These are phyloP conservation scores for Gastrophysa polygoni DNA, from an alignment of 2,888 invertebrate species.

Conservation along the genomic window DNA sequence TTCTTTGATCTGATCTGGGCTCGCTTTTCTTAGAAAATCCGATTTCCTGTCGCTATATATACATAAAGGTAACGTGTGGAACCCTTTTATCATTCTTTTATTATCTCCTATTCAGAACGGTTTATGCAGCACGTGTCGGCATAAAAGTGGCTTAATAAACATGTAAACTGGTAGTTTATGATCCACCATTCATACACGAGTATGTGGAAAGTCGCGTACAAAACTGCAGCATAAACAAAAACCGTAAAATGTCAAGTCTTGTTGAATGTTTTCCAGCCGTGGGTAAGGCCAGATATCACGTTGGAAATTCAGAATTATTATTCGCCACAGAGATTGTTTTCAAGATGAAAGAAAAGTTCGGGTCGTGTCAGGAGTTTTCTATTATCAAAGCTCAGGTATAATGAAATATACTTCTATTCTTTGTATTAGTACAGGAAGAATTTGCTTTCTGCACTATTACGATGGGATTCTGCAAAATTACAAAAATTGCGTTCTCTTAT, in stretches of 20 bases:
- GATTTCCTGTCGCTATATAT: no score
- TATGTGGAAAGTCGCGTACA: neutral
- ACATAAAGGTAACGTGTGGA: neutral
- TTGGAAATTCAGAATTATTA: neutral
- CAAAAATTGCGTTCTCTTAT: no score
- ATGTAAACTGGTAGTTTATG: slow-evolving; percentile 33
- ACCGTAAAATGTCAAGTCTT: neutral
- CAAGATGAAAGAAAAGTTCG: no score
- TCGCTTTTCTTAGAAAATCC: no score
- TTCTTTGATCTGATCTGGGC: no score
- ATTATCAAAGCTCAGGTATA: no score
- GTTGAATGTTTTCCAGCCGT: neutral
- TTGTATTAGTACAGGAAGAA: no score
- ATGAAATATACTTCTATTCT: no score
- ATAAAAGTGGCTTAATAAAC: slow-evolving; percentile 31
- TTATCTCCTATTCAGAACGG: slow-evolving; percentile 23
- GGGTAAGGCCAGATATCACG: neutral
- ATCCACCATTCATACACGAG: neutral
- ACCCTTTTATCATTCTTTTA: neutral
- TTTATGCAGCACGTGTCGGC: slow-evolving; percentile 29
- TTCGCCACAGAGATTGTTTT: no score
- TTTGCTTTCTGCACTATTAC: no score
- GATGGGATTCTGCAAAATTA: no score
- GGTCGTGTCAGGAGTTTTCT: no score
- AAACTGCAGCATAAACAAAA: neutral